These are phyloP conservation scores for Tryphoninae sp. DNA, from an alignment of 2,888 invertebrate species.

Conservation along the genomic window DNA sequence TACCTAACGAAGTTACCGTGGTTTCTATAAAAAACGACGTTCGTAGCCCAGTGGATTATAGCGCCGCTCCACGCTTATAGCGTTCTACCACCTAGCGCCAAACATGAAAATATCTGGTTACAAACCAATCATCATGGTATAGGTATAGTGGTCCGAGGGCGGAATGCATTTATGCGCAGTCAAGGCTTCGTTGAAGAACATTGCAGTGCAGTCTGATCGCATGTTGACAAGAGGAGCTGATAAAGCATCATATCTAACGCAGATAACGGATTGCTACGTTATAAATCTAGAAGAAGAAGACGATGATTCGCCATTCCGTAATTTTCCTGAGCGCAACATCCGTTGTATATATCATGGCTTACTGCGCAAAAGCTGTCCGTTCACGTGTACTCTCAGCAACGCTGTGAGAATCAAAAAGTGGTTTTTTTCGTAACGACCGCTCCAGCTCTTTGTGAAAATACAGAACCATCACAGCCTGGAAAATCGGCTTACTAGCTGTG, in stretches of 20 bases:
- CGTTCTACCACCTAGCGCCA: background rate
- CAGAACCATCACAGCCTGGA: conserved; percentile 17
- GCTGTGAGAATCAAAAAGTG: conserved; percentile 3
- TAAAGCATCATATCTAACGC: background rate
- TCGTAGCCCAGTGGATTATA: background rate
- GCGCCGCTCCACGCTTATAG: background rate
- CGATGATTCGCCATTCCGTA: conserved; percentile 5
- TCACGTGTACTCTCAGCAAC: background rate
- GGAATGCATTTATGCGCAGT: conserved; percentile 3
- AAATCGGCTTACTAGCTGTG: background rate
- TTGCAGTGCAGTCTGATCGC: no score
- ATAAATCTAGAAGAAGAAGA: conserved; percentile 35
- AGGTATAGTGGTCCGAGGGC: conserved; percentile 63
- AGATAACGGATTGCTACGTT: conserved; percentile 13
- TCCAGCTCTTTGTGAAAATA: conserved; percentile 15
- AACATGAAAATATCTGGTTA: conserved; percentile 11
- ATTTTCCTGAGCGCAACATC: conserved; percentile 4
- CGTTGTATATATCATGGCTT: background rate
- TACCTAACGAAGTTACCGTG: conserved; percentile 12
- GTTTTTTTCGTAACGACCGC: conserved; percentile 2
- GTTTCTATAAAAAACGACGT: background rate
- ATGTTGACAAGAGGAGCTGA: conserved; percentile 9
- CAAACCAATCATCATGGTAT: conserved; percentile 37
- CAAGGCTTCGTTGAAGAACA: background rate
- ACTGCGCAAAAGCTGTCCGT: no score